Percentiles rank a stretch among this genome's conserved stretches.
Evolutionary conservation across 2,888 invertebrate genomes (phyloP).

Genomic region (Orchesellides sinensis): DNA sequence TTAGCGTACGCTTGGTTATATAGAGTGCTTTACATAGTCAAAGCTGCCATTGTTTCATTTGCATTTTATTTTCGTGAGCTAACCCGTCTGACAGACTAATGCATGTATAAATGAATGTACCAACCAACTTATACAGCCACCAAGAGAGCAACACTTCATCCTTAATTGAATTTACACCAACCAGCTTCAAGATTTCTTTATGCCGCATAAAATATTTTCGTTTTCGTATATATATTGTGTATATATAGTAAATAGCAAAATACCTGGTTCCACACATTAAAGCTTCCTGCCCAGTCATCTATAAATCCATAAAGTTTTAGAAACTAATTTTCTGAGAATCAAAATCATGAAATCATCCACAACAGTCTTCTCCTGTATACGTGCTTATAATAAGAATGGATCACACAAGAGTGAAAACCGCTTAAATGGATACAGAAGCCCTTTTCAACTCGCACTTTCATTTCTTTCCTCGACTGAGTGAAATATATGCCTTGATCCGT

Average conservation of each 20-base stretch:
- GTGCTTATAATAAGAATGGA: no score
- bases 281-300: background rate
- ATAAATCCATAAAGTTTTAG: constrained; percentile 13
- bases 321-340: constrained; percentile 25
- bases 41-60: no score
- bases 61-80: no score
- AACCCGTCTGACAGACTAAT: background rate
- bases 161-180: constrained; percentile 35
- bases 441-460: background rate
- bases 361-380: background rate
- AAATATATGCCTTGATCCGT: background rate
- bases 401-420: background rate
- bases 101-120: background rate
- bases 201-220: background rate
- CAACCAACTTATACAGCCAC: background rate
- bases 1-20: no score
- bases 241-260: no score
- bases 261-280: no score
- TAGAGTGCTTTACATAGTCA: background rate
- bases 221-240: no score
- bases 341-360: constrained; percentile 13
- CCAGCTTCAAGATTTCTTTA: constrained; percentile 1
- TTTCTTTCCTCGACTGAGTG: background rate
- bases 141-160: constrained; percentile 29
- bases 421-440: background rate